Evolutionary conservation across 1,140 invertebrate genomes (phyloP).

Genomic region (Drosophila malerkotliana): DNA sequence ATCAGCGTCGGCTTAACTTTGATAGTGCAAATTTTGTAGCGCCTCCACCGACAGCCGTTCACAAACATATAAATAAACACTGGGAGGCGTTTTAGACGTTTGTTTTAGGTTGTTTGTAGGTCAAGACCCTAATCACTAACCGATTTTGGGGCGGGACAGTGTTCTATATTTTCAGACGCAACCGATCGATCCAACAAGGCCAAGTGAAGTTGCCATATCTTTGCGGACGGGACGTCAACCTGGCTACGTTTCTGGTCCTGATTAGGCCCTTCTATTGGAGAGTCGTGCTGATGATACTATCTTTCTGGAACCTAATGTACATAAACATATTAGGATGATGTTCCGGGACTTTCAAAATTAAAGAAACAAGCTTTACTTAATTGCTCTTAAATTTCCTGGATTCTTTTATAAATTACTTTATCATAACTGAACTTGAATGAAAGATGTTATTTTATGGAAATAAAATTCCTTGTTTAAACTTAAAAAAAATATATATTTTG

Average conservation of each 20-base stretch:
- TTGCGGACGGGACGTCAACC: neutral
- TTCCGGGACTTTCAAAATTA: neutral
- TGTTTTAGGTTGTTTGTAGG: constrained; percentile 50
- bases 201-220: neutral
- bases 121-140: constrained; percentile 32
- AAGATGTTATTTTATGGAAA: neutral
- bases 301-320: neutral
- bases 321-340: neutral
- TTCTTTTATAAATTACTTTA: neutral
- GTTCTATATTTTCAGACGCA: constrained; percentile 29
- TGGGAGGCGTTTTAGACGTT: neutral
- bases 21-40: constrained; percentile 30
- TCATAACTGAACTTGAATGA: neutral
- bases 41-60: neutral
- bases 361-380: neutral
- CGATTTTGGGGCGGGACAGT: constrained; percentile 11
- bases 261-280: neutral
- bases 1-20: constrained; percentile 33
- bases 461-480: neutral
- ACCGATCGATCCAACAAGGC: constrained; percentile 1
- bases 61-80: constrained; percentile 2
- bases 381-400: neutral
- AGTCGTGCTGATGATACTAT: neutral
- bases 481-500: too few relatives aligned
- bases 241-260: neutral